phyloP scores from a whole-genome alignment of 2,113 vertebrate genomes.

The Cyphomyrus plagiostoma region DNA sequence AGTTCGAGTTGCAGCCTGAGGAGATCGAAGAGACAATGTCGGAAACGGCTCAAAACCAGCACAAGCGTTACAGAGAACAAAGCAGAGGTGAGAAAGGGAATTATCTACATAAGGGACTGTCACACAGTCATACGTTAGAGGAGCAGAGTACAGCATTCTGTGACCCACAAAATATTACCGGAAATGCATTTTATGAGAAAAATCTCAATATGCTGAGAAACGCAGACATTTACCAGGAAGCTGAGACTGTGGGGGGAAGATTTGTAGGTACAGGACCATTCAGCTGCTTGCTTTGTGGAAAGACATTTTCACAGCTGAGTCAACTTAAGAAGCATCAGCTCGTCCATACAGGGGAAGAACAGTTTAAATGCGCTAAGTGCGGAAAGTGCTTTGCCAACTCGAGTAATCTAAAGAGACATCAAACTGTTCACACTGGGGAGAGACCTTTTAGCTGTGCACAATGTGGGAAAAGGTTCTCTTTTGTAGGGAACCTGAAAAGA shows the following conservation, averaged over 20 bases:
- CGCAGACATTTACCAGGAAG: constrained; percentile 57
- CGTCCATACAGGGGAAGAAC: constrained; percentile 59
- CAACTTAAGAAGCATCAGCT: constrained; percentile 60
- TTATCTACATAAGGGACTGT: background rate
- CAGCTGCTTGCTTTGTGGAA: constrained; percentile 56
- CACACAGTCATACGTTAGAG: background rate
- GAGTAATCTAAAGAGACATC: constrained; percentile 60
- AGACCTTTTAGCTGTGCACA: constrained; percentile 58
- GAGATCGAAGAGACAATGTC: background rate
- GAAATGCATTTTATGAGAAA: background rate
- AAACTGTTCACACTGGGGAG: constrained; percentile 61
- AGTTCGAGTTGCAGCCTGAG: background rate
- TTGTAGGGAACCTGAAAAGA: constrained; percentile 18
- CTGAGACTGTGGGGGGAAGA: constrained; percentile 50
- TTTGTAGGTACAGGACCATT: constrained; percentile 52
- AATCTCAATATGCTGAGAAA: constrained; percentile 35
- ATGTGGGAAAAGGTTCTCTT: constrained; percentile 38
- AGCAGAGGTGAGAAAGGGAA: background rate
- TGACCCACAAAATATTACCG: background rate
- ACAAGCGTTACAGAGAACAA: background rate
- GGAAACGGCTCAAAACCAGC: background rate
- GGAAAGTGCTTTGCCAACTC: constrained; percentile 62
- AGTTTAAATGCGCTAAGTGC: constrained; percentile 52
- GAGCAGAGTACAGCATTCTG: background rate
- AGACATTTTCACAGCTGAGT: constrained; percentile 55